phyloP scores from a whole-genome alignment of 1,140 invertebrate species.

The Bombus waltoni region DNA sequence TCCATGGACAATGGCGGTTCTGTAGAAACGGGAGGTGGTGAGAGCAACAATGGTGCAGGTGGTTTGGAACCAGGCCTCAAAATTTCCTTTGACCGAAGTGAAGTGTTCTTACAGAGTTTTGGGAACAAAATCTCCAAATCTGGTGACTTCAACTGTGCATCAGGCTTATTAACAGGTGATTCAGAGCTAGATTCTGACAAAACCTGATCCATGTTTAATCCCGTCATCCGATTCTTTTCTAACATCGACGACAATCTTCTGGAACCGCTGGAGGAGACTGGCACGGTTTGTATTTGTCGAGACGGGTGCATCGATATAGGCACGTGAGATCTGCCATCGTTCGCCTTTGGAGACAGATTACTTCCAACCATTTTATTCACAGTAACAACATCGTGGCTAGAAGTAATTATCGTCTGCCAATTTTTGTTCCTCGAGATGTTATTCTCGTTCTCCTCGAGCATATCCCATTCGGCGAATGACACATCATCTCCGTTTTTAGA shows the following conservation, averaged over 20 bases:
- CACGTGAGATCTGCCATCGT: slow-evolving; percentile 42
- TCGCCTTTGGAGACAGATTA: slow-evolving; percentile 50
- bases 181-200: slow-evolving; percentile 41
- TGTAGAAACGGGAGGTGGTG: slow-evolving; percentile 64
- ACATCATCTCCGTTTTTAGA: slow-evolving; percentile 24
- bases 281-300: slow-evolving; percentile 68
- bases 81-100: slow-evolving; percentile 59
- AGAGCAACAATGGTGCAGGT: slow-evolving; percentile 57
- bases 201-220: slow-evolving; percentile 11
- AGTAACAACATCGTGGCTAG: slow-evolving; percentile 38
- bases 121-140: slow-evolving; percentile 62
- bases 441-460: slow-evolving; percentile 64
- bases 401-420: slow-evolving; percentile 15
- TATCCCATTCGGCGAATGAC: slow-evolving; percentile 60
- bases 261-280: slow-evolving; percentile 68
- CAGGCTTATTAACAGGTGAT: slow-evolving; percentile 51
- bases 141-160: slow-evolving; percentile 61
- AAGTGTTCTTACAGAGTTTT: not conserved
- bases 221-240: slow-evolving; percentile 59
- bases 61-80: slow-evolving; percentile 39
- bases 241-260: slow-evolving; percentile 63
- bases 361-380: slow-evolving; percentile 54
- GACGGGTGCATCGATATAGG: slow-evolving; percentile 35
- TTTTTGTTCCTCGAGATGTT: slow-evolving; percentile 34
- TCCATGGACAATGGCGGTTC: slow-evolving; percentile 70